Percentiles rank a stretch among this genome's conserved stretches.
These are phyloP conservation scores for Galleria mellonella DNA, from an alignment of 1,140 invertebrate species.

Conservation along the genomic window DNA sequence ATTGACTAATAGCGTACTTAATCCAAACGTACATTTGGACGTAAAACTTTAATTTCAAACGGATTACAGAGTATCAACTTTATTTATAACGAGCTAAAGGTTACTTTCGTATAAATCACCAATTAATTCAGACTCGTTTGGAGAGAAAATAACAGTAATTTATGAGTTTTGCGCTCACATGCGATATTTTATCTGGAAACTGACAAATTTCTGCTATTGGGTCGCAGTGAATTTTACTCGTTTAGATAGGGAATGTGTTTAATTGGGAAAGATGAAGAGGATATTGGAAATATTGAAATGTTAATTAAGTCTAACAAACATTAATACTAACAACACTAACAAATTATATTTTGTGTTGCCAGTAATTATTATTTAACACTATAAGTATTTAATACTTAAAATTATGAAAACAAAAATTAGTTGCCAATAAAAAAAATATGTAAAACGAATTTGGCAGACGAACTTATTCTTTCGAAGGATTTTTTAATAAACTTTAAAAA, in stretches of 20 bases:
- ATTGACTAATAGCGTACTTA: constrained; percentile 41
- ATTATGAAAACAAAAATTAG: too few relatives aligned
- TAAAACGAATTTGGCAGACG: too few relatives aligned
- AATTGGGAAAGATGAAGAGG: neutral
- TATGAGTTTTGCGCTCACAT: constrained; percentile 31
- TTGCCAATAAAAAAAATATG: too few relatives aligned
- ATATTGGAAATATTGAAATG: too few relatives aligned
- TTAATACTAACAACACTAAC: too few relatives aligned
- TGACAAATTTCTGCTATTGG: constrained; percentile 34
- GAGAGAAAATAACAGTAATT: constrained; percentile 46
- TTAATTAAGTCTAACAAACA: too few relatives aligned
- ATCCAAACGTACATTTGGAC: constrained; percentile 29
- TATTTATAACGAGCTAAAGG: constrained; percentile 5
- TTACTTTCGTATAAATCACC: neutral
- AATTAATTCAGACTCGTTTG: constrained; percentile 19
- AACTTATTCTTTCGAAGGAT: too few relatives aligned
- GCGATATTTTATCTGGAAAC: constrained; percentile 26
- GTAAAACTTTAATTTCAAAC: constrained; percentile 15
- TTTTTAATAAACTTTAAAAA: too few relatives aligned
- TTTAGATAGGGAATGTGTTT: constrained; percentile 11
- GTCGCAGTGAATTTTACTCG: constrained; percentile 7
- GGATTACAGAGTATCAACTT: constrained; percentile 7
- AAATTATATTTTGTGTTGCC: too few relatives aligned
- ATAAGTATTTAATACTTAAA: too few relatives aligned
- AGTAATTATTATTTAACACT: too few relatives aligned